Evolutionary conservation across 2,888 invertebrate genomes (phyloP).

Genomic region (Amblyteles armatorius): DNA sequence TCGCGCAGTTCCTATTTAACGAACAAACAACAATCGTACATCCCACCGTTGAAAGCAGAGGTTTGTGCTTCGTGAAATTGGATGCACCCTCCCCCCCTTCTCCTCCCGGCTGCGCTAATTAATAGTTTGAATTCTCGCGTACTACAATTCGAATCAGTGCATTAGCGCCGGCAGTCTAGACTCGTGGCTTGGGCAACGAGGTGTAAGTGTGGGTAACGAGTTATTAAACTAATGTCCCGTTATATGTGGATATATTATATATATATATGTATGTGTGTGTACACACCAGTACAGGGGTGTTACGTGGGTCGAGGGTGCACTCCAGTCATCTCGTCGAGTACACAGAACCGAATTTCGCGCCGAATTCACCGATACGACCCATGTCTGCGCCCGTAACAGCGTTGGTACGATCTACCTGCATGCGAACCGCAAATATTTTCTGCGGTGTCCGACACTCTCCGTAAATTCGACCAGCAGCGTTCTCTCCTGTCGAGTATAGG

Average conservation of each 20-base stretch:
- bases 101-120: constrained; percentile 39
- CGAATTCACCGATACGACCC: constrained; percentile 3
- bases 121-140: constrained; percentile 56
- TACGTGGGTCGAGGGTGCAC: neutral
- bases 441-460: constrained; percentile 37
- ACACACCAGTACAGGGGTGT: neutral
- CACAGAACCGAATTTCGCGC: neutral
- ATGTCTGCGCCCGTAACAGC: constrained; percentile 1
- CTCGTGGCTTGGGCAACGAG: constrained; percentile 2
- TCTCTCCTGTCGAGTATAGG: constrained; percentile 9
- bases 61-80: constrained; percentile 22
- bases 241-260: constrained; percentile 38
- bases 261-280: neutral
- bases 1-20: neutral
- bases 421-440: constrained; percentile 53
- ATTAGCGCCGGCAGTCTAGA: constrained; percentile 65
- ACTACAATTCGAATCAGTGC: constrained; percentile 55
- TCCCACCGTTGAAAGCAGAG: neutral
- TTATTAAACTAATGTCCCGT: constrained; percentile 77
- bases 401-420: neutral
- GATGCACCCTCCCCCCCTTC: neutral
- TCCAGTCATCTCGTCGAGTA: neutral
- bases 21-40: neutral
- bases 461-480: constrained; percentile 61
- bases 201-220: constrained; percentile 68